Base-by-base conservation (phyloP, 2,888 invertebrate species). In the Teleiodes luculella region DNA sequence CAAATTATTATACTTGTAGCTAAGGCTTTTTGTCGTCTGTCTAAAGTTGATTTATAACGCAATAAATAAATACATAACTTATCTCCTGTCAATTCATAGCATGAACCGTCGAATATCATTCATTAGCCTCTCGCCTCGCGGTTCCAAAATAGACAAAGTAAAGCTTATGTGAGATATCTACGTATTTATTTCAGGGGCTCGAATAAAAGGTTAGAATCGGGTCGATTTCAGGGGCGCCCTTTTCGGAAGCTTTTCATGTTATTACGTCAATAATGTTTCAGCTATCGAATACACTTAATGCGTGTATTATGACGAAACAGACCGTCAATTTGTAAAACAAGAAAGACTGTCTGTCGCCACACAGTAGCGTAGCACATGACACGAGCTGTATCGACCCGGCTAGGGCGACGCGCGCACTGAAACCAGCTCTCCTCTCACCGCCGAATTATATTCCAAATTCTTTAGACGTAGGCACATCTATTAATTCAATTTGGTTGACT, bases 281-380 rank as follows among this genome's bases (percentile, higher is more conserved):
- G 24, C 4, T 43, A 7, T 43, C 24, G 18, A 11, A 20, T 24
- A 20, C 5, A n/a, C 8, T 10, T 11, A 41, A 41, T 41, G 8
- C 5, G 39, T 18, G n/a, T 49, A 11, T 31, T 49, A 20, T 49
- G 49, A n/a, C 24, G n/a, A 36, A 28, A 20, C 35, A 48, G 35
- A 48, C 30, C 37, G 20, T 41, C 39, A 14, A 49, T 48, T 67
- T 78, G 78, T 83, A 76, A 77, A 81, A 82, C 80, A 84, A 82
- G 74, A 70, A 72, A 76, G 86, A 86, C 86, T 75, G 84, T 84
- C 83, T 82, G 88, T 82, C 87, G 86, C 86, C 84, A 78, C 74
- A 78, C 72, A 70, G 70, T 70, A 72, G 73, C 66, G 70, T 66
- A 74, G 72, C 74, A 76, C 80, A 80, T 72, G 79, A 76, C 76